These are phyloP conservation scores for Parambassis ranga DNA, from an alignment of 2,797 vertebrate genomes.

Conservation along the genomic window DNA sequence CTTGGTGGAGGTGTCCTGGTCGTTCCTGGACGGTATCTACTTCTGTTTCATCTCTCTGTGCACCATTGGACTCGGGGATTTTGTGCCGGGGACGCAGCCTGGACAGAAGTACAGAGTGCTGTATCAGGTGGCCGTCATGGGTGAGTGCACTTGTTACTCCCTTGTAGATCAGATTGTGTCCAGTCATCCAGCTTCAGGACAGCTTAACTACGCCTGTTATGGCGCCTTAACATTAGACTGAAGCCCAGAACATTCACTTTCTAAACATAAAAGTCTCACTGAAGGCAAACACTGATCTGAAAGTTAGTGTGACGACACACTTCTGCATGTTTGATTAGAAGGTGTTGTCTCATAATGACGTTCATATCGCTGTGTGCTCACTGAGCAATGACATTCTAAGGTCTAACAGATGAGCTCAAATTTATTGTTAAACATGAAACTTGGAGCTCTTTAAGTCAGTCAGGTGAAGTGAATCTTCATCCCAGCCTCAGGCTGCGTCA, in stretches of 20 bases:
- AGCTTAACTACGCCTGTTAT: no score
- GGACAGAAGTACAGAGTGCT: conserved; percentile 78
- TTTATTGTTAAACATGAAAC: no score
- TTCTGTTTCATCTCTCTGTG: conserved; percentile 93
- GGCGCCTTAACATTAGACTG: neutral
- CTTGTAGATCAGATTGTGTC: neutral
- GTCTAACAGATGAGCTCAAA: accelerated
- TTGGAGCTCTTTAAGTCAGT: no score
- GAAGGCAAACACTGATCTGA: no score
- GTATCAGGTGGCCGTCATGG: conserved; percentile 88
- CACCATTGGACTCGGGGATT: conserved; percentile 92
- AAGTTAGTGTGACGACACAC: no score
- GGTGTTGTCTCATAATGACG: neutral
- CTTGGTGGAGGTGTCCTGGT: conserved; percentile 82
- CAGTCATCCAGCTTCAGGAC: neutral
- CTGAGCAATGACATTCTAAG: neutral
- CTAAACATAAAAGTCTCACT: neutral
- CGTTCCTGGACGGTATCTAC: conserved; percentile 88
- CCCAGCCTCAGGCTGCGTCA: no score
- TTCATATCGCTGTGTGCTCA: neutral
- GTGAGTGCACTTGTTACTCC: conserved; percentile 71
- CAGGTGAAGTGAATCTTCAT: no score
- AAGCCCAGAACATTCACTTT: neutral
- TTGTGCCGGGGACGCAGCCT: conserved; percentile 81
- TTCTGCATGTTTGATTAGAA: conserved; percentile 37